phyloP scores from a whole-genome alignment of 1,140 invertebrate genomes.

The Frieseomelitta varia region DNA sequence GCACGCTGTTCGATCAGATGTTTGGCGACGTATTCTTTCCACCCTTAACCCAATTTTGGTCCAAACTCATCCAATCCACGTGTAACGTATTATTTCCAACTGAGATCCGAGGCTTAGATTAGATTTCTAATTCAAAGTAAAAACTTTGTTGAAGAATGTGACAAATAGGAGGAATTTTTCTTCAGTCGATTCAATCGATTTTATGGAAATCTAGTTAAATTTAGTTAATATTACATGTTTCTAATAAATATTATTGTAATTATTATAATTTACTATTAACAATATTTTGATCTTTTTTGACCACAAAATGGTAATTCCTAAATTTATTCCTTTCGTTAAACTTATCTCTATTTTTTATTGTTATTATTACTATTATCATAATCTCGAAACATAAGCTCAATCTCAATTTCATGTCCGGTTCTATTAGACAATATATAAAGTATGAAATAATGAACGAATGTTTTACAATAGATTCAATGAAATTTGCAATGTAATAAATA shows the following conservation, averaged over 20 bases:
- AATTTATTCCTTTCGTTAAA: background rate
- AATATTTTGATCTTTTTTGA: background rate
- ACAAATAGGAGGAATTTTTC: background rate
- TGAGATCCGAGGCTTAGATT: background rate
- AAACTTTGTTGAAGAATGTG: background rate
- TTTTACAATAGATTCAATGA: too few relatives aligned
- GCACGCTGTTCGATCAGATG: constrained; percentile 29
- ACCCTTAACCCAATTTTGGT: constrained; percentile 30
- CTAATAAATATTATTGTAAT: background rate
- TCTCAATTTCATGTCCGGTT: background rate
- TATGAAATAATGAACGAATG: background rate
- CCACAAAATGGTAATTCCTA: background rate
- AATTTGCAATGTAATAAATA: background rate
- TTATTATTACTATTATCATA: background rate
- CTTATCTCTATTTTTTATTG: background rate
- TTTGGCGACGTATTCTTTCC: constrained; percentile 14
- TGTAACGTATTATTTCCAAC: background rate
- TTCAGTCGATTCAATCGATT: background rate
- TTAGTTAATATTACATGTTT: background rate
- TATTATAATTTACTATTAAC: background rate
- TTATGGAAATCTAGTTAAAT: background rate
- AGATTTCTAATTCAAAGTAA: background rate
- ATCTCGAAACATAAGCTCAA: background rate
- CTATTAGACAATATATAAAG: background rate
- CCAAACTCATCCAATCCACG: background rate